Conservation (phyloP, 2,797 vertebrate genomes). For the Vespertilio murinus region DNA sequence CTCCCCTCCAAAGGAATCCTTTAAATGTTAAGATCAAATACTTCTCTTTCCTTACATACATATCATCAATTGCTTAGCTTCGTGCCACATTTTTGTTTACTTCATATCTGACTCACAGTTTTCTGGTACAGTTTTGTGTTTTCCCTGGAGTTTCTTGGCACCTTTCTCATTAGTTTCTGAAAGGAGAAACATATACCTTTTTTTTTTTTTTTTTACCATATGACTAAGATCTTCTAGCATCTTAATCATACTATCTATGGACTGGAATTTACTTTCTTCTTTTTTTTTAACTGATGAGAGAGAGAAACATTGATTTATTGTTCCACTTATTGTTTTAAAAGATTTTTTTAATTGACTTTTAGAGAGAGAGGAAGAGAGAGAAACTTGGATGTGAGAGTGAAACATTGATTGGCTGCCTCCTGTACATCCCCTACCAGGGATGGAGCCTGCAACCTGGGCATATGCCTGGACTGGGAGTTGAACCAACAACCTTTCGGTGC, state of each 20-base stretch:
- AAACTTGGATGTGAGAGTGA: not conserved
- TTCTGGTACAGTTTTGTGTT: not conserved
- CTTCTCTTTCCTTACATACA: slow-evolving; percentile 2
- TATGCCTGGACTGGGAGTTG: not conserved
- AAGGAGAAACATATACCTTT: not conserved
- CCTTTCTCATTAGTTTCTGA: not conserved
- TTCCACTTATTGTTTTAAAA: too few relatives aligned
- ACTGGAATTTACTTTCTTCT: not conserved
- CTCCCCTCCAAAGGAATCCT: not conserved
- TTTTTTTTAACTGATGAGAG: too few relatives aligned
- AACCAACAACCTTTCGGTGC: not conserved
- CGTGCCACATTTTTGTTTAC: not conserved
- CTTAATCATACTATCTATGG: not conserved
- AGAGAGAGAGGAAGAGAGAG: not conserved
- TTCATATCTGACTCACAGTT: slow-evolving; percentile 14
- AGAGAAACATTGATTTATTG: too few relatives aligned
- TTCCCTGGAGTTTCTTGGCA: slow-evolving; percentile 51
- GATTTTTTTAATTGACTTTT: not conserved
- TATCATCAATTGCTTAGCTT: slow-evolving; percentile 13
- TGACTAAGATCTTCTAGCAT: slow-evolving; percentile 41
- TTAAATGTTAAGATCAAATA: slow-evolving; percentile 1
- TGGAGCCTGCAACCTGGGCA: not conserved
- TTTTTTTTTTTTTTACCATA: slow-evolving; percentile 1
- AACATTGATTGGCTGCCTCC: not conserved
- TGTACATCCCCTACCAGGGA: not conserved